Percentiles rank a stretch among this genome's conserved stretches.
These are phyloP conservation scores for Xiphorhynchus erythropygius DNA, from an alignment of 2,797 vertebrate species.

Conservation along the genomic window DNA sequence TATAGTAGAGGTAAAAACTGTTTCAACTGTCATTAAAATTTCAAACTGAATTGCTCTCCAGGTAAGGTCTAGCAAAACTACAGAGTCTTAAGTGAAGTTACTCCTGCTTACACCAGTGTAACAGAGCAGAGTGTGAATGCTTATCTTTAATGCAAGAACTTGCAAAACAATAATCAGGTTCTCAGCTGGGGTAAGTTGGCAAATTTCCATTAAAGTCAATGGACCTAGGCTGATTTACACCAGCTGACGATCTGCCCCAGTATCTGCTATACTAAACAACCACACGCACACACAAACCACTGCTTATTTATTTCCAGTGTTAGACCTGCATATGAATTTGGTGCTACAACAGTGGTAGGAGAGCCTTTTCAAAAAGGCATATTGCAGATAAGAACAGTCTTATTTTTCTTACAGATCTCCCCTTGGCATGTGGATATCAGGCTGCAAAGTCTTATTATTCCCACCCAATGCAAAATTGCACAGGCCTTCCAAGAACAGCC, in stretches of 20 bases:
- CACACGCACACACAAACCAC: not conserved
- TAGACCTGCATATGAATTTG: conserved; percentile 35
- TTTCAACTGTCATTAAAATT: conserved; percentile 10
- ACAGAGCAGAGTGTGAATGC: conserved; percentile 25
- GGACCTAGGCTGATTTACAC: conserved; percentile 69
- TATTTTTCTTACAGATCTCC: not conserved
- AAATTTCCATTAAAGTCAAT: conserved; percentile 69
- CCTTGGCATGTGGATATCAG: not conserved
- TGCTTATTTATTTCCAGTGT: conserved; percentile 30
- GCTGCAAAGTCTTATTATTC: not conserved
- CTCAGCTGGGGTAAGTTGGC: conserved; percentile 68
- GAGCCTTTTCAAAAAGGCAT: not conserved
- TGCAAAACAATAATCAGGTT: conserved; percentile 70
- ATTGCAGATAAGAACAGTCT: not conserved
- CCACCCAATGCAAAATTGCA: not conserved
- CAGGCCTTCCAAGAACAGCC: too few relatives aligned
- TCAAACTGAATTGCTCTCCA: not conserved
- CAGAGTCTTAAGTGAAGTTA: not conserved
- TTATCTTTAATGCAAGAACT: conserved; percentile 70
- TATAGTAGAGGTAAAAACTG: not conserved
- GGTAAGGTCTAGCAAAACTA: not conserved
- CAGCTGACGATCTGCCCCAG: conserved; percentile 65
- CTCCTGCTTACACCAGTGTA: conserved; percentile 8
- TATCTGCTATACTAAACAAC: conserved; percentile 31
- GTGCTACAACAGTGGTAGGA: not conserved